These are phyloP conservation scores for Nesometra sesokonis DNA, from an alignment of 35 echinoderm and acorn worm genomes.

Conservation along the genomic window DNA sequence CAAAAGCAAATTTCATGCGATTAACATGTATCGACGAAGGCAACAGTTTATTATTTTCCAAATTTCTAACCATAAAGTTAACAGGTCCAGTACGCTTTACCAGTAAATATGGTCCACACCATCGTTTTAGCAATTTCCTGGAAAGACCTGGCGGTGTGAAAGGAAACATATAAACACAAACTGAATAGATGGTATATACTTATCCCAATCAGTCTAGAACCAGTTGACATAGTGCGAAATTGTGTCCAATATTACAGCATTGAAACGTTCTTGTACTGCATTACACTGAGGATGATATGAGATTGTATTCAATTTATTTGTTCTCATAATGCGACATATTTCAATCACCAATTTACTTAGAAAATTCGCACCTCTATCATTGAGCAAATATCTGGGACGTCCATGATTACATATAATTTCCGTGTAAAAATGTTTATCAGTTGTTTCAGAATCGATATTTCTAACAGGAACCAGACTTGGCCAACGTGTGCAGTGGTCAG, in stretches of 20 bases:
- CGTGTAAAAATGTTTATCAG: too few relatives aligned
- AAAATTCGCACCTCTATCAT: constrained; percentile 14
- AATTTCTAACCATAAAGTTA: constrained; percentile 17
- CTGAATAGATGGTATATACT: too few relatives aligned
- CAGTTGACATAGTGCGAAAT: background rate
- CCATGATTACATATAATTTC: constrained; percentile 20
- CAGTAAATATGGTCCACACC: constrained; percentile 20
- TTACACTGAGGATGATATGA: constrained; percentile 14
- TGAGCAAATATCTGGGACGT: background rate
- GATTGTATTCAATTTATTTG: background rate
- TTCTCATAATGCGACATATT: constrained; percentile 7
- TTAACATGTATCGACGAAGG: constrained; percentile 13
- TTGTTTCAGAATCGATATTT: background rate
- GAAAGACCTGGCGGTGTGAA: constrained; percentile 11
- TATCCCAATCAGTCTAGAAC: constrained; percentile 6
- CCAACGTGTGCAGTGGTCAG: constrained; percentile 10
- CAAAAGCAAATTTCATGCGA: constrained; percentile 27
- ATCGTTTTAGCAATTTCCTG: background rate
- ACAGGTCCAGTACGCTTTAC: constrained; percentile 11
- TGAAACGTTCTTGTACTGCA: constrained; percentile 15
- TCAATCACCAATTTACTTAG: background rate
- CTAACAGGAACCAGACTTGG: background rate
- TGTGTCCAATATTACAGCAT: constrained; percentile 18
- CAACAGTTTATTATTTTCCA: constrained; percentile 19
- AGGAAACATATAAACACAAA: background rate